Evolutionary conservation across 2,797 vertebrate genomes (phyloP).

Genomic region (Tympanoctomys barrerae): DNA sequence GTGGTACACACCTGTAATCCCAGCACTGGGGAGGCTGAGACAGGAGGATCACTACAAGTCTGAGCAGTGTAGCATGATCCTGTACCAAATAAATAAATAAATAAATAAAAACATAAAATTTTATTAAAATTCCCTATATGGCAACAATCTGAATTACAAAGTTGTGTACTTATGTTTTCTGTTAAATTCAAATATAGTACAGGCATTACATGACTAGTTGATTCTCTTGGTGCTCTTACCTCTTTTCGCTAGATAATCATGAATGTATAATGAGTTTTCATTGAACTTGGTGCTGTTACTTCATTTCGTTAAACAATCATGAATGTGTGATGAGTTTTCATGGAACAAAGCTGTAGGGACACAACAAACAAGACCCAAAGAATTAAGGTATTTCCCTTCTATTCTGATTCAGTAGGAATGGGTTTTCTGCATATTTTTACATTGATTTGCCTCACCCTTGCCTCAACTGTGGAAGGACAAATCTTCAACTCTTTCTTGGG

Average conservation of each 20-base stretch:
- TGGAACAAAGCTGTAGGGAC: background rate
- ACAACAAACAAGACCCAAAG: background rate
- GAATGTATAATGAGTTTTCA: background rate
- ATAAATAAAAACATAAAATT: background rate
- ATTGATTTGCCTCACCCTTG: background rate
- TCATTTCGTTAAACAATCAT: background rate
- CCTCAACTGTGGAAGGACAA: background rate
- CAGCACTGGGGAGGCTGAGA: too few relatives aligned
- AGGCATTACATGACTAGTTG: background rate
- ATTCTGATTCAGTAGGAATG: background rate
- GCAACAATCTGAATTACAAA: background rate
- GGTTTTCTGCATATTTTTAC: background rate
- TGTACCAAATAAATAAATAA: too few relatives aligned
- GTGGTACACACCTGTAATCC: too few relatives aligned
- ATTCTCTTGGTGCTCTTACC: background rate
- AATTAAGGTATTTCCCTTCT: background rate
- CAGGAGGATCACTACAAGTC: too few relatives aligned
- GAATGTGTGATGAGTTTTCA: background rate
- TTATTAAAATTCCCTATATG: background rate
- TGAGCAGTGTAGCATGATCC: too few relatives aligned
- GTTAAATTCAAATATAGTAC: background rate
- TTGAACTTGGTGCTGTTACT: background rate
- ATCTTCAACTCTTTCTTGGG: background rate
- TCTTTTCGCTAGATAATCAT: background rate
- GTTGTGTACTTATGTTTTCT: background rate